These are phyloP conservation scores for Amphipyra berbera DNA, from an alignment of 2,888 invertebrate species.

Conservation along the genomic window DNA sequence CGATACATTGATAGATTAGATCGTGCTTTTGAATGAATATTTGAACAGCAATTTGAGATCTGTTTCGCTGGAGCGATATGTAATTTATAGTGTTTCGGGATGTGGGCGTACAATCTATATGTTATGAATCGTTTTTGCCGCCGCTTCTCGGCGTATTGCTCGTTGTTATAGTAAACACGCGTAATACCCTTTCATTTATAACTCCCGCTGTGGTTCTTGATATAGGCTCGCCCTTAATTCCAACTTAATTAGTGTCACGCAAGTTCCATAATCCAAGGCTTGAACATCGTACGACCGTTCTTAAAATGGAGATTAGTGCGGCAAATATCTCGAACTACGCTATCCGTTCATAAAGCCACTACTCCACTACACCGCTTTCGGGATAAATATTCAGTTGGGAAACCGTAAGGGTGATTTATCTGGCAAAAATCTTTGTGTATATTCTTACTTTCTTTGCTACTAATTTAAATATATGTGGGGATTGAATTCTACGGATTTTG, in stretches of 20 bases:
- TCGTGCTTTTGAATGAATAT: constrained; percentile 47
- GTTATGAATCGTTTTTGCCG: constrained; percentile 63
- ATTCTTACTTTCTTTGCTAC: constrained; percentile 13
- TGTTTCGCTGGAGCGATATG: constrained; percentile 39
- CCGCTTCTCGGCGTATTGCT: constrained; percentile 64
- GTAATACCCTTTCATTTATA: constrained; percentile 89
- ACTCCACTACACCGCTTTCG: constrained; percentile 57
- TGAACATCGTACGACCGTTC: constrained; percentile 87
- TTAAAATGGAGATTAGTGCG: constrained; percentile 89
- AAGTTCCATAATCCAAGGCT: constrained; percentile 89
- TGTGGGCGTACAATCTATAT: constrained; percentile 45
- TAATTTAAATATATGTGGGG: constrained; percentile 20
- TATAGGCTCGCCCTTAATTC: constrained; percentile 88
- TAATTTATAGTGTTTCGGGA: constrained; percentile 37
- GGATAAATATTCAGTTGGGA: constrained; percentile 55
- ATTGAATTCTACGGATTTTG: constrained; percentile 13
- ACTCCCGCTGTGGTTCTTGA: constrained; percentile 87
- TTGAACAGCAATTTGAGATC: constrained; percentile 48
- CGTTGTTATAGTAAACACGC: constrained; percentile 79
- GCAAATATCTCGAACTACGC: constrained; percentile 88
- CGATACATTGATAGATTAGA: constrained; percentile 44
- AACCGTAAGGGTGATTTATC: constrained; percentile 54
- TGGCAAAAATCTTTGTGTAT: constrained; percentile 34
- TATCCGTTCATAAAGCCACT: constrained; percentile 83
- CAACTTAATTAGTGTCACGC: constrained; percentile 90